Base-by-base conservation (phyloP, 2,113 vertebrate species). In the Phalacrocorax brasilianus region DNA sequence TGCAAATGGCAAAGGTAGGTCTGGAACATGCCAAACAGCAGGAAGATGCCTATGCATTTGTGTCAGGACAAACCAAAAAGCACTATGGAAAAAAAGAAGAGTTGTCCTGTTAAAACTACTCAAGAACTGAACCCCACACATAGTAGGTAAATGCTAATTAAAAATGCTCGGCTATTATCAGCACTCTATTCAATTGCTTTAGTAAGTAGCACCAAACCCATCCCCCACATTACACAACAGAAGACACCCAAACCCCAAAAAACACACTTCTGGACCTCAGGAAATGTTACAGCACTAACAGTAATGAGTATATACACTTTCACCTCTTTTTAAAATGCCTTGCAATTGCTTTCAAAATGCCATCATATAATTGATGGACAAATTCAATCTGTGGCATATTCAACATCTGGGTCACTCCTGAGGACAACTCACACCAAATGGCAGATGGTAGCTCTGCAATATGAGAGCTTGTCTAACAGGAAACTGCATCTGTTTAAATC, bases 211-310 rank as follows among this genome's bases (percentile, higher is more conserved):
- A n/a, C 11, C 42, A 77, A 71, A 52, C 2, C 4, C 30, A 21
- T 2, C 6, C 16, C 4, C 11, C 7, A 12, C 50, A 49, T 22
- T 12, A 62, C 32, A 79, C 17, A 71, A 84, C 6, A 42, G 62
- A 71, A 55, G 38, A 28, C 4, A 0, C 38, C 16, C 33, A 59
- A 49, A 1, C 1, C 5, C 26, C 8, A 0, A 7, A 24, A 50
- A 12, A 20, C 8, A 26, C 8, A 56, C 3, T 6, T 38, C 49
- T 78, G 47, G n/a, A 66, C 71, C 75, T 86, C 19, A 53, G 21
- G 14, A 86, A 80, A 76, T 10, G 11, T 35, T 27, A 67, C 38
- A 73, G 44, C 40, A 52, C 18, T 66, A 45, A 52, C 0, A 84
- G 7, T 12, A 55, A 78, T 3, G 28, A 56, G 15, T 12, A 35